Percentiles rank a stretch among this genome's conserved stretches.
These are phyloP conservation scores for Harlomillsia oculata DNA, from an alignment of 1,140 invertebrate genomes.

Conservation along the genomic window DNA sequence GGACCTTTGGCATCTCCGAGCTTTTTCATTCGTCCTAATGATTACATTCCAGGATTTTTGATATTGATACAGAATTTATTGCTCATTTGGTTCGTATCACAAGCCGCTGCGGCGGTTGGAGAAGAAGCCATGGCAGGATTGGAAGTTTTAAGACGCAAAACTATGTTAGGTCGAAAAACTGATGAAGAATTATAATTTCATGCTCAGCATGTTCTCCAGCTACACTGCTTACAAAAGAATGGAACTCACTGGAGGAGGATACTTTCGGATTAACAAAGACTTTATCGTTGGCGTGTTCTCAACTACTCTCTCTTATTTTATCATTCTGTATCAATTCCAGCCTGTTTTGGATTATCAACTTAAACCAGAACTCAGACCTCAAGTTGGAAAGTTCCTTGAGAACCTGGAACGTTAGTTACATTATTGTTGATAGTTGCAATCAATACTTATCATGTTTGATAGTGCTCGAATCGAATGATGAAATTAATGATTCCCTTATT, in stretches of 20 bases:
- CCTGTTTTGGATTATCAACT: slow-evolving; percentile 14
- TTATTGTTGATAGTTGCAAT: too few relatives aligned
- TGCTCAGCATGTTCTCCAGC: slow-evolving; percentile 28
- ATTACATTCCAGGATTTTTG: slow-evolving; percentile 11
- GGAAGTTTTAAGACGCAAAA: slow-evolving; percentile 26
- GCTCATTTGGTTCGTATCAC: not conserved
- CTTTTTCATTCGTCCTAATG: slow-evolving; percentile 17
- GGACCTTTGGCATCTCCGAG: too few relatives aligned
- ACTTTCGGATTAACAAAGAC: slow-evolving; percentile 21
- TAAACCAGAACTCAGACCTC: too few relatives aligned
- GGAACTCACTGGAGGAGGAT: slow-evolving; percentile 15
- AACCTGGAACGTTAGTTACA: too few relatives aligned
- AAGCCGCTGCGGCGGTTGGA: slow-evolving; percentile 12
- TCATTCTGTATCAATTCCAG: slow-evolving; percentile 27
- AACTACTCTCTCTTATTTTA: slow-evolving; percentile 26
- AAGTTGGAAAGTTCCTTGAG: too few relatives aligned
- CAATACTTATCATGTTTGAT: too few relatives aligned
- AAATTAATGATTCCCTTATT: too few relatives aligned
- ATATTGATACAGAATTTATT: not conserved
- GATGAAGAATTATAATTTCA: slow-evolving; percentile 31
- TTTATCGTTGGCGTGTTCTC: slow-evolving; percentile 22
- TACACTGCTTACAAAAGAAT: slow-evolving; percentile 19
- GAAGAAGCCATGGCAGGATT: slow-evolving; percentile 30
- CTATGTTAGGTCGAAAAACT: slow-evolving; percentile 22
- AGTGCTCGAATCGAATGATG: too few relatives aligned